Conservation (phyloP, 2,797 vertebrate species). For the Mus minutoides region DNA sequence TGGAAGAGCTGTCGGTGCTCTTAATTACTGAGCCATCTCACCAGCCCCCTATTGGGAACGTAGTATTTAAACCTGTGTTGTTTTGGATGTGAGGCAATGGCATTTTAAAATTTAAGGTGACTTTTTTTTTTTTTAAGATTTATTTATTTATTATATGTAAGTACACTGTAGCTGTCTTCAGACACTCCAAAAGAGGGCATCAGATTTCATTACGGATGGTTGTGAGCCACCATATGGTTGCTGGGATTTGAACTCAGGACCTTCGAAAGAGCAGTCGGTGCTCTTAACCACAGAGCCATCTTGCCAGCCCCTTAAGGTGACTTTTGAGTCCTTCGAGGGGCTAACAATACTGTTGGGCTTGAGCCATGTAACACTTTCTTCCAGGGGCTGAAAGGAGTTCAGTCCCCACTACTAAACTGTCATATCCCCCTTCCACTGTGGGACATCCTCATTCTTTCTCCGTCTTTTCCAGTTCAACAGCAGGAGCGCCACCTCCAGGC, state of each 20-base stretch:
- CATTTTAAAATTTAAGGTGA: conserved; percentile 12
- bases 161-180: no score
- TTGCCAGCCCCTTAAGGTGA: background rate
- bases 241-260: no score
- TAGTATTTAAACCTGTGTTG: background rate
- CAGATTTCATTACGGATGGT: no score
- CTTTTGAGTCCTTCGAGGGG: background rate
- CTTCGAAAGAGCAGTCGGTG: no score
- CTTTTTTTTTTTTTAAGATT: no score
- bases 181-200: no score
- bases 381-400: background rate
- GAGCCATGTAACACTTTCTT: background rate
- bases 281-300: no score
- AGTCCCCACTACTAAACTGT: background rate
- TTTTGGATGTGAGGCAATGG: background rate
- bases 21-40: no score
- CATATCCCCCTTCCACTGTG: background rate
- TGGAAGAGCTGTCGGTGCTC: no score
- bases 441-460: background rate
- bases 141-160: no score
- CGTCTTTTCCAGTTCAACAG: conserved; percentile 19
- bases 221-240: no score
- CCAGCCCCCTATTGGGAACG: no score
- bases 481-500: conserved; percentile 73
- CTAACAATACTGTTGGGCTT: background rate